Conservation (phyloP, 2,797 vertebrate species). For the Austrolebias charrua region DNA sequence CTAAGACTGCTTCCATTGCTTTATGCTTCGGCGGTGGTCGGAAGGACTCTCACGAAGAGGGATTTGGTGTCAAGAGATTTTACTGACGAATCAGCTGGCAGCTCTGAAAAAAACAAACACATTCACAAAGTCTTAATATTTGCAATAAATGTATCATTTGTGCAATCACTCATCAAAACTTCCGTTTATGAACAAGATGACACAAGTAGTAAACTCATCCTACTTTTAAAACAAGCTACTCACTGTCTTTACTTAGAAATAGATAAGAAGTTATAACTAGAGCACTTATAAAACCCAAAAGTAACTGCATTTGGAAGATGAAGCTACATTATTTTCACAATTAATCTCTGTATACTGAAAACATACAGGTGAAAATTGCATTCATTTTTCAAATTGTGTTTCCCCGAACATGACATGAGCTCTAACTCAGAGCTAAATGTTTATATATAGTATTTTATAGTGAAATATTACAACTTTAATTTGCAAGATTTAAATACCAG, state of each 20-base stretch:
- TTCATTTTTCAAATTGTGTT: no score
- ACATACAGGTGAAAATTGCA: background rate
- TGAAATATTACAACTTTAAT: background rate
- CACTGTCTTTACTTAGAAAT: no score
- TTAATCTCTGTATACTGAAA: background rate
- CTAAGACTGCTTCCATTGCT: constrained; percentile 20
- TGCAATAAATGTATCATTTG: no score
- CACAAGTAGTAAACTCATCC: background rate
- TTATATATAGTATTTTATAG: background rate
- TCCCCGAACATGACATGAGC: no score
- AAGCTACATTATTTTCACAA: background rate
- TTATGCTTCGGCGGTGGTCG: constrained; percentile 87
- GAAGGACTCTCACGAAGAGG: constrained; percentile 85
- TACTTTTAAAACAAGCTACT: background rate
- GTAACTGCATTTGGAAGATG: background rate
- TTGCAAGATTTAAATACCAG: background rate
- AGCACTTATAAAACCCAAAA: background rate
- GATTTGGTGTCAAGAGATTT: constrained; percentile 89
- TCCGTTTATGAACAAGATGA: background rate
- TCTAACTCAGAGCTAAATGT: no score
- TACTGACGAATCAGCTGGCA: constrained; percentile 82
- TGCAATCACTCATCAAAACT: no score
- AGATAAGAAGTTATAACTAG: no score
- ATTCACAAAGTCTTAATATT: background rate
- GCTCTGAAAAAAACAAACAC: constrained; percentile 77